Percentiles rank a stretch among this genome's conserved stretches.
phyloP scores from a whole-genome alignment of 2,797 vertebrate species.

The Champsocephalus gunnari region DNA sequence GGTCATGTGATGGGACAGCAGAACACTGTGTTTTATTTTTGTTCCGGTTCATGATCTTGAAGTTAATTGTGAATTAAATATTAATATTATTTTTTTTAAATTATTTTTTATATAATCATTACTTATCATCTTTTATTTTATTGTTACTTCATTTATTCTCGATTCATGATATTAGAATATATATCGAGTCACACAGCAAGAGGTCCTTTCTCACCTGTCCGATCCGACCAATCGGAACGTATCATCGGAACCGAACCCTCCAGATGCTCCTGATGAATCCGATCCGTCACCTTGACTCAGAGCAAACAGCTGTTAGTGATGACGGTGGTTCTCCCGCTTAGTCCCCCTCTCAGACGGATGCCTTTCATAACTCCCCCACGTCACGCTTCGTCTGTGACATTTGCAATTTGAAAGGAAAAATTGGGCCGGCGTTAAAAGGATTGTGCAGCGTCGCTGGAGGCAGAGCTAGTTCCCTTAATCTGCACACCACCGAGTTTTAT shows the following conservation, averaged over 20 bases:
- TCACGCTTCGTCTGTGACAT: constrained; percentile 44
- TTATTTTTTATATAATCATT: too few relatives aligned
- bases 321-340: background rate
- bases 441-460: constrained; percentile 20
- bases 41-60: too few relatives aligned
- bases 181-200: background rate
- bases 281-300: background rate
- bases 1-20: too few relatives aligned
- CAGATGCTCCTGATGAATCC: background rate
- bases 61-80: too few relatives aligned
- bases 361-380: constrained; percentile 28
- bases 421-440: constrained; percentile 16
- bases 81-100: too few relatives aligned
- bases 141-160: too few relatives aligned
- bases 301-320: background rate
- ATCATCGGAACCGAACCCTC: background rate
- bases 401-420: constrained; percentile 23
- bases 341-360: constrained; percentile 23
- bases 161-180: background rate
- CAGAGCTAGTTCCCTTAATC: constrained; percentile 38
- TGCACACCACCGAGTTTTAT: constrained; percentile 48
- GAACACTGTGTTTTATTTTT: accelerated
- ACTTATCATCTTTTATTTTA: too few relatives aligned
- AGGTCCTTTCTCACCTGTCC: background rate
- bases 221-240: constrained; percentile 6